phyloP scores from a whole-genome alignment of 2,797 vertebrate genomes.

The Lepus townsendii region DNA sequence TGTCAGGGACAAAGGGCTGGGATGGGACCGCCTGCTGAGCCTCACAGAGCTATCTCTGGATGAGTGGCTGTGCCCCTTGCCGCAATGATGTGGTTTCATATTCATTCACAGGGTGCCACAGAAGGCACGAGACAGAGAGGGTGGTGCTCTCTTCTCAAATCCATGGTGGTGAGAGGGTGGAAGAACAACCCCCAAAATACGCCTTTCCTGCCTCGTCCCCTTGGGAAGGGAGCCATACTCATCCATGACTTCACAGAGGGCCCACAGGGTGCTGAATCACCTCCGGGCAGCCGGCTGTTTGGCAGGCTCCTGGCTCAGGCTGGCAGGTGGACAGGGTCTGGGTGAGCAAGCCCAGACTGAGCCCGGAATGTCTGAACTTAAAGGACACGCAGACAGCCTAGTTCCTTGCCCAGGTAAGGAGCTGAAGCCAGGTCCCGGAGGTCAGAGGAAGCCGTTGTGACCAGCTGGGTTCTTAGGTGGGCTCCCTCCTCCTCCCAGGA shows the following conservation, averaged over 20 bases:
- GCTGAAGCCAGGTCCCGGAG: neutral
- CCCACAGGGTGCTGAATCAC: neutral
- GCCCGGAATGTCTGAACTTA: neutral
- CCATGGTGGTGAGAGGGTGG: neutral
- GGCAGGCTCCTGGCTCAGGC: neutral
- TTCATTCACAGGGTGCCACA: slow-evolving; percentile 73
- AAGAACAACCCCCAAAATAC: neutral
- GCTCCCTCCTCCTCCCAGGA: neutral
- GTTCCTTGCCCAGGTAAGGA: neutral
- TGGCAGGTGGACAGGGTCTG: neutral
- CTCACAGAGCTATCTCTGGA: slow-evolving; percentile 72
- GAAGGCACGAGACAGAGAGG: slow-evolving; percentile 47
- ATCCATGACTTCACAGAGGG: neutral
- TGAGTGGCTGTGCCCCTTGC: slow-evolving; percentile 76
- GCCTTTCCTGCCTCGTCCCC: neutral
- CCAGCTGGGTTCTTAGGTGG: neutral
- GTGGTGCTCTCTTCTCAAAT: neutral
- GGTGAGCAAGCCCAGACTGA: neutral
- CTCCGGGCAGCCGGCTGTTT: neutral
- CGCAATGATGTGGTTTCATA: slow-evolving; percentile 73
- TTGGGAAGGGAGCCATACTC: neutral
- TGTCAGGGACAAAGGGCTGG: rapidly evolving
- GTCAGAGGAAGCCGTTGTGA: too few relatives aligned
- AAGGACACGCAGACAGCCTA: neutral
- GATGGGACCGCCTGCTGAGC: neutral